Conservation (phyloP, 2,797 vertebrate genomes). For the Lepilemur septentrionalis region DNA sequence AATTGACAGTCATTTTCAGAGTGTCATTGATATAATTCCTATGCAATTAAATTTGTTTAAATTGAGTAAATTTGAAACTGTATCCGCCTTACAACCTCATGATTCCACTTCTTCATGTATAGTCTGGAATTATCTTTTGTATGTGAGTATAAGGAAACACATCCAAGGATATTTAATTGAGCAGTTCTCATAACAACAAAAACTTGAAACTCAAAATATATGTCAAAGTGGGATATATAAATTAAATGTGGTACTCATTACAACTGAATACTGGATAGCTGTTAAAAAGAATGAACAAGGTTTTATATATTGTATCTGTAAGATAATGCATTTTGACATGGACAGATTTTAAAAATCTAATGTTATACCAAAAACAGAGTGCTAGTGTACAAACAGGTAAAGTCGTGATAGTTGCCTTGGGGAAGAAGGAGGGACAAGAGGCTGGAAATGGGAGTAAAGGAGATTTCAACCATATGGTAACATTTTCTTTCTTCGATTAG, state of each 20-base stretch:
- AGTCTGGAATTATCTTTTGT: background rate
- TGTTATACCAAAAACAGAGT: background rate
- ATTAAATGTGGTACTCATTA: background rate
- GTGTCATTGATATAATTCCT: background rate
- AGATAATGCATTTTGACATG: background rate
- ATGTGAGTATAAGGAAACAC: background rate
- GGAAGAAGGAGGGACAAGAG: background rate
- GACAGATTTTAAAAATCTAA: background rate
- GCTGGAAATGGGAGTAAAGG: background rate
- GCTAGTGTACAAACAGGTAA: background rate
- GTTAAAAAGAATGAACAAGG: background rate
- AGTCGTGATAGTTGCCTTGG: background rate
- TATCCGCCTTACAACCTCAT: background rate
- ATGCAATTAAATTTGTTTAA: background rate
- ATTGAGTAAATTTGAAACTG: background rate
- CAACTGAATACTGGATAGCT: background rate
- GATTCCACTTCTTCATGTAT: background rate
- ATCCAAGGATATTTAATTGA: background rate
- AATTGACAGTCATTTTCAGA: background rate
- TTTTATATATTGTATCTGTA: background rate
- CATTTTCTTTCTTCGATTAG: slow-evolving; percentile 20
- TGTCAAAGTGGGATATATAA: background rate
- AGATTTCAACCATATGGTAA: background rate
- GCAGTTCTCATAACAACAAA: background rate
- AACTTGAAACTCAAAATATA: background rate